Evolutionary conservation across 2,113 vertebrate genomes (phyloP).

Genomic region (Anoplopoma fimbria): DNA sequence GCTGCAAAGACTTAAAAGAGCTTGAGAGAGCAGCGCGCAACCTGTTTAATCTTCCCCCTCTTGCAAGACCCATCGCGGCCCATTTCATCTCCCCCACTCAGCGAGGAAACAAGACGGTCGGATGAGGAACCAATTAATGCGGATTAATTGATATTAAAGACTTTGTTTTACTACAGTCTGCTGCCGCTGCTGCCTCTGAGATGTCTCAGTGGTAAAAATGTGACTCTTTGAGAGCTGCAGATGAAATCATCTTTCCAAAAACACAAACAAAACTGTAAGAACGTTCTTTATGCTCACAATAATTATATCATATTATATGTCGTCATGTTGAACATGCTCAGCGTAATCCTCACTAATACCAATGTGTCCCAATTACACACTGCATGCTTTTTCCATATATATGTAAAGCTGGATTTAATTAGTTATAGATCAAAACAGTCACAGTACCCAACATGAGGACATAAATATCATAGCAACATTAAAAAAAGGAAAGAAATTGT

Average conservation of each 20-base stretch:
- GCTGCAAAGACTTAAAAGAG: constrained; percentile 81
- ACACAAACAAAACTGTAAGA: background rate
- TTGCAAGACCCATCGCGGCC: constrained; percentile 67
- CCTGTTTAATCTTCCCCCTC: constrained; percentile 82
- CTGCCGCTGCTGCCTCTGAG: constrained; percentile 34
- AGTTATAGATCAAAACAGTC: background rate
- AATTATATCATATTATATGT: background rate
- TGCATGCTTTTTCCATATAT: background rate
- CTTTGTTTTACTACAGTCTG: constrained; percentile 50
- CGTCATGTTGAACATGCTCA: background rate
- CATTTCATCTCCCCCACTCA: constrained; percentile 79
- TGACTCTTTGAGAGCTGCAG: constrained; percentile 23
- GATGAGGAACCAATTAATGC: constrained; percentile 77
- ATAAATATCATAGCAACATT: background rate
- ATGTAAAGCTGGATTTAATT: background rate
- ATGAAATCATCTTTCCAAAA: background rate
- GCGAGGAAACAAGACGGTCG: constrained; percentile 69
- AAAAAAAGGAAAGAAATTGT: background rate
- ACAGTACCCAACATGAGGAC: background rate
- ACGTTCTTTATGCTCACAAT: background rate
- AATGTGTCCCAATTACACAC: too few relatives aligned
- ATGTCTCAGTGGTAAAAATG: constrained; percentile 29
- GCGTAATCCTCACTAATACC: background rate
- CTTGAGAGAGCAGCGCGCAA: constrained; percentile 65
- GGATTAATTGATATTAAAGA: constrained; percentile 79